Evolutionary conservation across 2,888 invertebrate genomes (phyloP).

Genomic region (Globia sparganii): DNA sequence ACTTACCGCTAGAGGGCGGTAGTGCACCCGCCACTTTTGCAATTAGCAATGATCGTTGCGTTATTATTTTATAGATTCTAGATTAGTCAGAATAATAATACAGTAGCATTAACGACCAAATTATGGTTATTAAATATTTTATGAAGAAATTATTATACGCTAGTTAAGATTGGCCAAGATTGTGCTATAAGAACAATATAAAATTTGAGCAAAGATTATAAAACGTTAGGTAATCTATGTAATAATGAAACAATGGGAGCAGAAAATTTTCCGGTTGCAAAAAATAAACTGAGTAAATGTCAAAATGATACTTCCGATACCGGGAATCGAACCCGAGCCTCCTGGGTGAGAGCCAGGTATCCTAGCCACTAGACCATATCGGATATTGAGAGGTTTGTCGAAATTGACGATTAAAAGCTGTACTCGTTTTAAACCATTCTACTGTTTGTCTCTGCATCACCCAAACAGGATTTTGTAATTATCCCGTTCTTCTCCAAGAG

Average conservation of each 20-base stretch:
- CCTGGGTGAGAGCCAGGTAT: constrained; percentile 94
- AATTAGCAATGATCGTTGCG: constrained; percentile 29
- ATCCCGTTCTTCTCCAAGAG: no score
- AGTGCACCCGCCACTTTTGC: constrained; percentile 18
- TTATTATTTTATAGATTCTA: constrained; percentile 16
- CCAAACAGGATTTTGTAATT: no score
- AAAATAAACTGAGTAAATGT: background rate
- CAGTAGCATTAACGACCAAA: constrained; percentile 31
- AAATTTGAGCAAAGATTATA: constrained; percentile 38
- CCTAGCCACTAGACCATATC: constrained; percentile 93
- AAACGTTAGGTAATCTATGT: constrained; percentile 48
- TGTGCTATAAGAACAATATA: constrained; percentile 49
- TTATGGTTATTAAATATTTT: constrained; percentile 47
- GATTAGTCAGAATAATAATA: constrained; percentile 37
- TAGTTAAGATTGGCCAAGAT: constrained; percentile 46
- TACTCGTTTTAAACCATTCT: no score
- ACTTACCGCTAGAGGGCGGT: constrained; percentile 50
- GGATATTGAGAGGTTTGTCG: rapidly evolving
- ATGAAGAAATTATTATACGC: constrained; percentile 46
- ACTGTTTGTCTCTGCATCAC: no score
- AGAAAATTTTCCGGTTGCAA: constrained; percentile 11
- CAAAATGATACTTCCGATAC: constrained; percentile 87
- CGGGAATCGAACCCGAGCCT: constrained; percentile 91
- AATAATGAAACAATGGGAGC: constrained; percentile 21
- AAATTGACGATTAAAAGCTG: constrained; percentile 29